Conservation (phyloP, 2,797 vertebrate genomes). For the Sorex maritimensis region DNA sequence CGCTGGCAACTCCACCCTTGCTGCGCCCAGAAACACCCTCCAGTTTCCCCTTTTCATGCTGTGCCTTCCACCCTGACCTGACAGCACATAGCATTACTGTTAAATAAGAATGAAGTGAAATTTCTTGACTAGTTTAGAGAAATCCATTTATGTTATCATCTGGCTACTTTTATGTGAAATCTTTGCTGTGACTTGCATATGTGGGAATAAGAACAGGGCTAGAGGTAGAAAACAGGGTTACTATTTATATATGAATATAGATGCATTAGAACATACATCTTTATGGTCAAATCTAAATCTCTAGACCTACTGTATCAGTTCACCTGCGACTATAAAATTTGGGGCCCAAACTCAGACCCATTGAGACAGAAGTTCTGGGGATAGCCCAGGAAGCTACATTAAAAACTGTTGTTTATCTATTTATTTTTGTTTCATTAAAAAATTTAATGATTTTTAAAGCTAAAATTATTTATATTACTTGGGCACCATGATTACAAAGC, state of each 20-base stretch:
- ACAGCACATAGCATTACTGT: not conserved
- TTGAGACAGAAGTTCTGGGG: constrained; percentile 22
- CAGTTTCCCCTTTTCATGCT: not conserved
- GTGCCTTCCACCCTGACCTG: not conserved
- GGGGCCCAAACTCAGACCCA: constrained; percentile 4
- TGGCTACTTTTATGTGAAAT: constrained; percentile 44
- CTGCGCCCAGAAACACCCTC: constrained; percentile 57
- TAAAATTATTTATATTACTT: no score
- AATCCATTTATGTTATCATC: constrained; percentile 44
- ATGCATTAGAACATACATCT: no score
- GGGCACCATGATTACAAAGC: no score
- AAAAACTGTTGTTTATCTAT: no score
- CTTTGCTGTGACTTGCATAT: not conserved
- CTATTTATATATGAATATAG: not conserved
- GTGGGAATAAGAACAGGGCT: not conserved
- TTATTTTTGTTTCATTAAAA: no score
- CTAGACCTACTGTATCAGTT: not conserved
- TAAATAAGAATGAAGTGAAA: constrained; percentile 22
- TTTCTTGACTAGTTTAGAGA: constrained; percentile 6
- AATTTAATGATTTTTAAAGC: no score
- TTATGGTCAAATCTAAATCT: not conserved
- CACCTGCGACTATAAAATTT: not conserved
- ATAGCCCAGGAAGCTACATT: no score
- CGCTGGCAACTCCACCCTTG: constrained; percentile 10
- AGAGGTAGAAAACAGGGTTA: constrained; percentile 30